Conservation (phyloP, 2,113 vertebrate species). For the Perognathus longimembris region DNA sequence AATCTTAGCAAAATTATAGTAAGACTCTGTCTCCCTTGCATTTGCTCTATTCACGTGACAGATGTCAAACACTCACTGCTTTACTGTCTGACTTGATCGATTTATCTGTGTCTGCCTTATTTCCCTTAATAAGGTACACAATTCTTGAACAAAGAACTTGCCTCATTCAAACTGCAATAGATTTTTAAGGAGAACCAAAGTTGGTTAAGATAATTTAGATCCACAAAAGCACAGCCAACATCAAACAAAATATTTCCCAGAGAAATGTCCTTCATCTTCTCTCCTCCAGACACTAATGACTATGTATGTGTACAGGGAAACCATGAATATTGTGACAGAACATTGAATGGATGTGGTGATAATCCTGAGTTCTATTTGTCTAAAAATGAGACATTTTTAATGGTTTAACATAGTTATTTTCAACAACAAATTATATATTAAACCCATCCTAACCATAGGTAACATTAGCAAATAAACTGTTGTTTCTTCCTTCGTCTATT, state of each 20-base stretch:
- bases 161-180: neutral
- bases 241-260: neutral
- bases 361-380: neutral
- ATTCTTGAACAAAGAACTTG: neutral
- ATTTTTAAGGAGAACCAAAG: neutral
- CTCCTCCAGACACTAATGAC: neutral
- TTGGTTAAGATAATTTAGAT: neutral
- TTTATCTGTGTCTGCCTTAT: constrained; percentile 4
- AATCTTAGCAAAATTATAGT: constrained; percentile 16
- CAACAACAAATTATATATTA: constrained; percentile 7
- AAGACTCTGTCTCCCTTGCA: neutral
- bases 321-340: neutral
- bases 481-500: no score
- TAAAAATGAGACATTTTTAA: neutral
- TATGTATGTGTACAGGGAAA: neutral
- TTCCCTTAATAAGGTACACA: constrained; percentile 39
- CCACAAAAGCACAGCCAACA: no score
- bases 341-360: neutral
- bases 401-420: constrained; percentile 17
- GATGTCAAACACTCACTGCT: neutral
- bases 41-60: neutral
- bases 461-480: neutral
- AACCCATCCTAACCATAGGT: neutral
- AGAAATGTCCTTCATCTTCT: neutral
- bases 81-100: constrained; percentile 6